Conservation (phyloP, 2,888 invertebrate genomes). For the Conops quadrifasciatus region DNA sequence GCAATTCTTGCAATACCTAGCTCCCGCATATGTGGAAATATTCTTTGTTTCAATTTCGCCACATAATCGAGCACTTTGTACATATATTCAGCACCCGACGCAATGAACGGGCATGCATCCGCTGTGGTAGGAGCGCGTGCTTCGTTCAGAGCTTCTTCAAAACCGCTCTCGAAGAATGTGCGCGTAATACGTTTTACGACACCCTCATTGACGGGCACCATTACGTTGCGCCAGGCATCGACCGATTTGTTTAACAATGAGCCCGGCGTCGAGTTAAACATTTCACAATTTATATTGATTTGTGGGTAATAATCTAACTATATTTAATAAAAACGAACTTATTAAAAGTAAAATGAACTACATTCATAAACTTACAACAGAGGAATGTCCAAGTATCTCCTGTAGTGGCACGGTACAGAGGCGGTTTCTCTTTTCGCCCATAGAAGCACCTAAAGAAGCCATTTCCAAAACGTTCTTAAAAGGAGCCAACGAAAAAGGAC, state of each 20-base stretch:
- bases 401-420: constrained; percentile 70
- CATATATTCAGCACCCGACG: constrained; percentile 68
- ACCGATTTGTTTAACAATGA: constrained; percentile 53
- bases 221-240: constrained; percentile 66
- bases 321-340: constrained; percentile 26
- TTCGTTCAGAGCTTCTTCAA: constrained; percentile 73
- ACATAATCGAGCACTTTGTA: constrained; percentile 69
- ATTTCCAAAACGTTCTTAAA: too few relatives aligned
- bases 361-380: constrained; percentile 62
- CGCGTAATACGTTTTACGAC: constrained; percentile 78
- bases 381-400: constrained; percentile 57
- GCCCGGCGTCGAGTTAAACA: constrained; percentile 67
- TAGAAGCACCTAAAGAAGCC: constrained; percentile 68
- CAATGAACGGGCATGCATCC: constrained; percentile 65
- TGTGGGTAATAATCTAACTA: constrained; percentile 75
- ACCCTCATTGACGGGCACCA: constrained; percentile 75
- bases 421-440: constrained; percentile 69
- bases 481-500: too few relatives aligned
- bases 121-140: constrained; percentile 67
- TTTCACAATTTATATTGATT: constrained; percentile 72
- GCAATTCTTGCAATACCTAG: constrained; percentile 63
- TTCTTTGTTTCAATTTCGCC: constrained; percentile 67
- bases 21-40: constrained; percentile 70
- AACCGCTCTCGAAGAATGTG: constrained; percentile 80
- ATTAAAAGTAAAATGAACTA: constrained; percentile 11